A percentile compares a stretch with the other conserved stretches of the same genome.
phyloP scores from a whole-genome alignment of 2,797 vertebrate genomes.

The Fistularia tabacaria region DNA sequence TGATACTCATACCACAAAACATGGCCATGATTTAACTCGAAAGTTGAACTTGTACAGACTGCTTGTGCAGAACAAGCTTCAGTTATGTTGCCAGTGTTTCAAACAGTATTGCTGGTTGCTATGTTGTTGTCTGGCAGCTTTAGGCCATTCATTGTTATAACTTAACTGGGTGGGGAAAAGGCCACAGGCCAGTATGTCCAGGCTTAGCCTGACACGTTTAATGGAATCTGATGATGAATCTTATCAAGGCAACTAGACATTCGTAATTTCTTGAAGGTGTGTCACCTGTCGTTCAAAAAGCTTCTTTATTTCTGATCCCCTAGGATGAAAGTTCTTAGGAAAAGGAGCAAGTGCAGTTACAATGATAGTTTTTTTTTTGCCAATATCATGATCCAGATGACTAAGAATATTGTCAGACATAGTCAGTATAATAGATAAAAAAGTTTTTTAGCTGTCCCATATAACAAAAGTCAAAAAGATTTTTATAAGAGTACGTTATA shows the following conservation, averaged over 20 bases:
- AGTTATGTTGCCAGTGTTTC: not conserved
- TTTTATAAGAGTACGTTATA: not conserved
- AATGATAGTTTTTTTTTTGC: no score
- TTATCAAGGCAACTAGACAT: not conserved
- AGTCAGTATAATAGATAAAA: no score
- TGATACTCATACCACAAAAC: no score
- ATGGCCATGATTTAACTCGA: not conserved
- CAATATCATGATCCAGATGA: no score
- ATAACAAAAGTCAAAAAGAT: constrained; percentile 1
- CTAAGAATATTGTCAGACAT: no score
- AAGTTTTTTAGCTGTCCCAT: no score
- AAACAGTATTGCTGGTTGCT: not conserved
- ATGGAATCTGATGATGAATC: not conserved
- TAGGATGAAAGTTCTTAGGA: no score
- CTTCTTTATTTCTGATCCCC: no score
- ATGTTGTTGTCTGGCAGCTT: not conserved
- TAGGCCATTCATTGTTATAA: constrained; percentile 1
- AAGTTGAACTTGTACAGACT: not conserved
- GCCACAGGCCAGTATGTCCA: not conserved
- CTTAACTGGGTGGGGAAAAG: not conserved
- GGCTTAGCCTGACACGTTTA: not conserved
- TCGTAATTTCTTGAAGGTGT: not conserved
- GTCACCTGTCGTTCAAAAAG: no score
- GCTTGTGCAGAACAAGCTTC: not conserved
- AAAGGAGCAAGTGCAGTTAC: no score